Conservation (phyloP, 1,140 invertebrate genomes). For the Achatina immaculata region DNA sequence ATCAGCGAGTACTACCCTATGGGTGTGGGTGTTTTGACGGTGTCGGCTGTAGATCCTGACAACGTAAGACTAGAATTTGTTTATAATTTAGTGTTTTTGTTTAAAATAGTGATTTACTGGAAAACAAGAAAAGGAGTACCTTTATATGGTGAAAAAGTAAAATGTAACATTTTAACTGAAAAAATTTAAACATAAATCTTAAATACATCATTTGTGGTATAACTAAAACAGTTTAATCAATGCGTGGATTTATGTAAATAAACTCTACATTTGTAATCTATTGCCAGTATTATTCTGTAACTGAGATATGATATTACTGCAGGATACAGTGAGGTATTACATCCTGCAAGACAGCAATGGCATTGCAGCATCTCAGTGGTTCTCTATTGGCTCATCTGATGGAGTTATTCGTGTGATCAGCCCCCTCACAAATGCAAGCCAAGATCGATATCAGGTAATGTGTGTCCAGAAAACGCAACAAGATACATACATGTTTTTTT, state of each 20-base stretch:
- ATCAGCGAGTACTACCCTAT: constrained; percentile 23
- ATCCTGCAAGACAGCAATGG: not conserved
- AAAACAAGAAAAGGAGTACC: too few species aligned
- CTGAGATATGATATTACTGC: not conserved
- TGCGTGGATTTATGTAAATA: too few species aligned
- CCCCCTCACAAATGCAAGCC: not conserved
- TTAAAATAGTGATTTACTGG: not conserved
- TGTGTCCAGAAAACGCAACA: too few species aligned
- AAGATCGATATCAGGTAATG: constrained; percentile 3
- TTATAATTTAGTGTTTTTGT: not conserved
- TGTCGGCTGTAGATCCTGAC: constrained; percentile 21
- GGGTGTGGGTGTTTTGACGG: constrained; percentile 7
- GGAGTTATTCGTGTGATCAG: constrained; percentile 7
- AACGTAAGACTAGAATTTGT: constrained; percentile 12
- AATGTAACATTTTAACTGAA: too few species aligned
- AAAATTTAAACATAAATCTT: too few species aligned
- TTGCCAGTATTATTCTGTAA: too few species aligned
- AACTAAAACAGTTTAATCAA: too few species aligned
- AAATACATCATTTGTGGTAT: too few species aligned
- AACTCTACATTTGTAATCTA: too few species aligned
- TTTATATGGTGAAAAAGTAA: too few species aligned
- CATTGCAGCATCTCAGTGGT: constrained; percentile 1
- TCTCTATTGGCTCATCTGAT: not conserved
- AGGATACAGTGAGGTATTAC: constrained; percentile 27
- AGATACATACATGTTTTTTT: too few species aligned